A percentile compares a stretch with the other conserved stretches of the same genome.
These are phyloP conservation scores for Oncorhynchus masou DNA, from an alignment of 2,113 vertebrate genomes.

Conservation along the genomic window DNA sequence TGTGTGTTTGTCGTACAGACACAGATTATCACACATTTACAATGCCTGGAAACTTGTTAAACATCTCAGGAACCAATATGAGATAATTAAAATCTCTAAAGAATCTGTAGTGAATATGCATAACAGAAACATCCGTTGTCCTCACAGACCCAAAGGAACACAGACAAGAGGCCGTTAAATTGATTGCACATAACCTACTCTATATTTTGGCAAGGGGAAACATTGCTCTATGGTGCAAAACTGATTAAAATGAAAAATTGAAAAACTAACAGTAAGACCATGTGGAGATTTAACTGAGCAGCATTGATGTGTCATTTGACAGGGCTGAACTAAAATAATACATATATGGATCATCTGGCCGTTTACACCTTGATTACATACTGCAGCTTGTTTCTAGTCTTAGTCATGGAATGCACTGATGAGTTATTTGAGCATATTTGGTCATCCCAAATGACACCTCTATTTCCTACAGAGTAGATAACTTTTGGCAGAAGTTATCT, in stretches of 20 bases:
- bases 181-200: not conserved
- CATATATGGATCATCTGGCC: not conserved
- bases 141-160: not conserved
- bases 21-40: too few relatives aligned
- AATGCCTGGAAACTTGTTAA: slow-evolving; percentile 20
- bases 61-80: too few relatives aligned
- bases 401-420: too few relatives aligned
- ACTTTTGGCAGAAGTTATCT: too few relatives aligned
- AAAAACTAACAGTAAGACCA: slow-evolving; percentile 54
- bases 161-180: not conserved
- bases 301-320: not conserved
- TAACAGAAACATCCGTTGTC: too few relatives aligned
- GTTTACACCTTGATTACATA: not conserved
- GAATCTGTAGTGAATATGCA: too few relatives aligned
- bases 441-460: too few relatives aligned
- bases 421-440: too few relatives aligned
- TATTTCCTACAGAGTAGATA: too few relatives aligned
- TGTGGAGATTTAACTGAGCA: not conserved
- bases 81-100: too few relatives aligned
- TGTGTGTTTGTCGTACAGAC: not conserved
- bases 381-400: too few relatives aligned
- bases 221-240: slow-evolving; percentile 58
- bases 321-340: not conserved
- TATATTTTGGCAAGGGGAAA: not conserved
- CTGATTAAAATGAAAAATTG: slow-evolving; percentile 65